Evolutionary conservation across 2,113 vertebrate genomes (phyloP).

Genomic region (Cromileptes altivelis): DNA sequence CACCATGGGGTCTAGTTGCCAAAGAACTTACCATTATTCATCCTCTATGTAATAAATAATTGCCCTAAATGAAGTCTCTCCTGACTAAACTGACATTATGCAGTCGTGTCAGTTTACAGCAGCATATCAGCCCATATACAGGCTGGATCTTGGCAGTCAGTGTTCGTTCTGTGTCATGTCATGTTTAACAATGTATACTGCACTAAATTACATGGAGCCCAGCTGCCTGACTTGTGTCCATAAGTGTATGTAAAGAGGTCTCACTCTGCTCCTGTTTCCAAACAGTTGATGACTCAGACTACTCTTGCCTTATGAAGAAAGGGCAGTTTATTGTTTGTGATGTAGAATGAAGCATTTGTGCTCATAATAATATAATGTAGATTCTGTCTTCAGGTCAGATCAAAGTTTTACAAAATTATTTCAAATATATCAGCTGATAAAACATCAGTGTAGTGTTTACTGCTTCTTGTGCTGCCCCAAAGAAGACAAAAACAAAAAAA

Average conservation of each 20-base stretch:
- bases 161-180: not conserved
- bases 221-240: not conserved
- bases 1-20: no score
- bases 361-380: not conserved
- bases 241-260: no score
- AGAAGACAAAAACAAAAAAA: no score
- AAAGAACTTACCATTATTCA: no score
- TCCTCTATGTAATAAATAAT: no score
- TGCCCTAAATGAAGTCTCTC: no score
- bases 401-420: no score
- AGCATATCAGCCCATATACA: not conserved
- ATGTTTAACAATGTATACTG: not conserved
- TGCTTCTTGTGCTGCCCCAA: no score
- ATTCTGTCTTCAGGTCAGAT: not conserved
- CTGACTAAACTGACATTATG: no score
- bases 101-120: constrained; percentile 8
- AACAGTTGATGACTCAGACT: not conserved
- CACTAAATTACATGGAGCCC: not conserved
- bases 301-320: not conserved
- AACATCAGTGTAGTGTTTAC: no score
- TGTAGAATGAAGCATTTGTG: not conserved
- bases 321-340: not conserved
- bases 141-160: not conserved
- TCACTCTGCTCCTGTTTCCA: not conserved
- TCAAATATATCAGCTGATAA: no score